These are phyloP conservation scores for Chaetodon trifasciatus DNA, from an alignment of 2,797 vertebrate species.

Conservation along the genomic window DNA sequence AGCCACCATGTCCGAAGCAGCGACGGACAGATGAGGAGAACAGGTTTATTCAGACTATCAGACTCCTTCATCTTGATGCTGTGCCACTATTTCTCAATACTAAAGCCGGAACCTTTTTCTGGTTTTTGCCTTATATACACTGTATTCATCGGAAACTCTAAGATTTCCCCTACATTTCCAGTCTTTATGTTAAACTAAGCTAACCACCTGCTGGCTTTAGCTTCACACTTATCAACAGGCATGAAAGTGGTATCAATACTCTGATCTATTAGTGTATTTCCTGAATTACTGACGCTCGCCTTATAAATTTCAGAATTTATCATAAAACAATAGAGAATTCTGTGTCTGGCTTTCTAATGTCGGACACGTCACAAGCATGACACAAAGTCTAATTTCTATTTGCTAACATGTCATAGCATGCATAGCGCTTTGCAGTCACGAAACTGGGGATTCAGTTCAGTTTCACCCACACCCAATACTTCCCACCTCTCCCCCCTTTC, in stretches of 20 bases:
- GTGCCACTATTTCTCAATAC: background rate
- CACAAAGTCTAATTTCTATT: background rate
- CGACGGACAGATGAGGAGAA: background rate
- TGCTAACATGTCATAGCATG: background rate
- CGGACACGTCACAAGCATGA: background rate
- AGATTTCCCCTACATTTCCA: no score
- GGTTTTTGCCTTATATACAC: no score
- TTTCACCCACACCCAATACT: conserved; percentile 24
- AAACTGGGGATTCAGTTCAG: conserved; percentile 18
- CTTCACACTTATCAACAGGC: no score
- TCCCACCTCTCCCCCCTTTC: background rate
- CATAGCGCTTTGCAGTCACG: background rate
- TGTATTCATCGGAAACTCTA: no score
- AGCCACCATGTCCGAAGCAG: background rate
- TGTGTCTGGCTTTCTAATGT: background rate
- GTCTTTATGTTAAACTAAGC: no score
- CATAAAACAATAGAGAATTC: background rate
- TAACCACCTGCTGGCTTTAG: no score
- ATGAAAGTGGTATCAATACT: no score
- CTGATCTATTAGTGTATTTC: no score
- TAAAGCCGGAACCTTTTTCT: background rate
- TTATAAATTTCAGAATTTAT: background rate
- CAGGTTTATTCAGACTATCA: conserved; percentile 20
- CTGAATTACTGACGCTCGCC: background rate
- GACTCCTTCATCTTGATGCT: background rate